phyloP scores from a whole-genome alignment of 2,113 vertebrate genomes.

The Piaya cayana region DNA sequence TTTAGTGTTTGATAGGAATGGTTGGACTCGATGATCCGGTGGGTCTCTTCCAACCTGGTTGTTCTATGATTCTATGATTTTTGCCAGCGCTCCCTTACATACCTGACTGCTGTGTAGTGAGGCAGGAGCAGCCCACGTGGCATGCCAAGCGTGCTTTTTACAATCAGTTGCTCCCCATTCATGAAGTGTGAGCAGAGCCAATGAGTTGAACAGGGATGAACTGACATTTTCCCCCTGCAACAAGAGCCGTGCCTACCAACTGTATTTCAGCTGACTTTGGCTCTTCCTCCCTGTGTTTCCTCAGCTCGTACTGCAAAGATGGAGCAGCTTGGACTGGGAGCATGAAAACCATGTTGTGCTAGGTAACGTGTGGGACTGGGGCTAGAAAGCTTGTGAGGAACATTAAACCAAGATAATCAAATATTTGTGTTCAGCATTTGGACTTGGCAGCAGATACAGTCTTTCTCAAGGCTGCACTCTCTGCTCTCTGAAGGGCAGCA shows the following conservation, averaged over 20 bases:
- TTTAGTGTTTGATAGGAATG: too few relatives aligned
- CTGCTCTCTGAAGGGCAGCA: neutral
- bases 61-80: too few relatives aligned
- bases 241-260: neutral
- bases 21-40: too few relatives aligned
- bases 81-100: neutral
- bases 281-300: neutral
- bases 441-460: neutral
- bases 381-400: neutral
- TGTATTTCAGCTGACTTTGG: neutral
- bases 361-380: neutral
- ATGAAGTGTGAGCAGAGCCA: neutral
- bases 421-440: neutral
- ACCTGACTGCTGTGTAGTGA: neutral
- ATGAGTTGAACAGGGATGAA: neutral
- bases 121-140: neutral
- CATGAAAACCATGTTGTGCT: fast-evolving
- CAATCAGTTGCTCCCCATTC: conserved; percentile 41
- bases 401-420: neutral
- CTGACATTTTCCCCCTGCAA: neutral
- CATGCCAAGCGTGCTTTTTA: neutral
- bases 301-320: neutral
- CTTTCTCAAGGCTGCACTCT: neutral
- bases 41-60: too few relatives aligned
- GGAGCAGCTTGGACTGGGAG: neutral